Conservation (phyloP, 2,888 invertebrate genomes). For the Serrognathus titanus region DNA sequence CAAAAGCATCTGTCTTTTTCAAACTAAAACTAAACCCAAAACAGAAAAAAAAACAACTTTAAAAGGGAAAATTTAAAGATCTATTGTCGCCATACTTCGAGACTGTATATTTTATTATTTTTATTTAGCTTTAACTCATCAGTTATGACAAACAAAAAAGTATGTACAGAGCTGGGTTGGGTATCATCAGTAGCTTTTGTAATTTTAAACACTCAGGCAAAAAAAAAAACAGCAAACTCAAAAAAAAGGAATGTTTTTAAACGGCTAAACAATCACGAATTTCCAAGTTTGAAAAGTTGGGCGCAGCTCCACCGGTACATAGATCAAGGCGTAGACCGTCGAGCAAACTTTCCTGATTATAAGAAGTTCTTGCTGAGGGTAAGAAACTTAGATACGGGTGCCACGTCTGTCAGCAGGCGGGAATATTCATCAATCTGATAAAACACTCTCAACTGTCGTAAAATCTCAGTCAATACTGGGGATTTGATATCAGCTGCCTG, state of each 20-base stretch:
- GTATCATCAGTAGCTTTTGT: no score
- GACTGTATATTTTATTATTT: no score
- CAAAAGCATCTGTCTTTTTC: no score
- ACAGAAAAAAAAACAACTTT: no score
- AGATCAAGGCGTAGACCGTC: constrained; percentile 17
- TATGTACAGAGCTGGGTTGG: no score
- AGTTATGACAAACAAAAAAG: no score
- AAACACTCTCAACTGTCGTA: constrained; percentile 20
- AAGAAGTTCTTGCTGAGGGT: constrained; percentile 4
- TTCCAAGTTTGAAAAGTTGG: constrained; percentile 1
- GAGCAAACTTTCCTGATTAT: constrained; percentile 21
- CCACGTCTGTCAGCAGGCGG: constrained; percentile 1
- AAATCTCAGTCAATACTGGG: constrained; percentile 23
- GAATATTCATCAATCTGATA: constrained; percentile 28
- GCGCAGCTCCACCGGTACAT: constrained; percentile 12
- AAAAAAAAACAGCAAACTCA: background rate
- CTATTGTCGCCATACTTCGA: no score
- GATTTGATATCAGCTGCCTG: constrained; percentile 25
- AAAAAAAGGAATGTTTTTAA: background rate
- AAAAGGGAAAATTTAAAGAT: no score
- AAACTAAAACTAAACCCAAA: no score
- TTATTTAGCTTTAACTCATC: no score
- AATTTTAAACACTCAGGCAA: no score
- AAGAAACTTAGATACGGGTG: constrained; percentile 2
- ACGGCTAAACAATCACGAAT: background rate